A percentile compares a stretch with the other conserved stretches of the same genome.
Conservation (phyloP, 2,797 vertebrate species). For the Dendrocincla fuliginosa region DNA sequence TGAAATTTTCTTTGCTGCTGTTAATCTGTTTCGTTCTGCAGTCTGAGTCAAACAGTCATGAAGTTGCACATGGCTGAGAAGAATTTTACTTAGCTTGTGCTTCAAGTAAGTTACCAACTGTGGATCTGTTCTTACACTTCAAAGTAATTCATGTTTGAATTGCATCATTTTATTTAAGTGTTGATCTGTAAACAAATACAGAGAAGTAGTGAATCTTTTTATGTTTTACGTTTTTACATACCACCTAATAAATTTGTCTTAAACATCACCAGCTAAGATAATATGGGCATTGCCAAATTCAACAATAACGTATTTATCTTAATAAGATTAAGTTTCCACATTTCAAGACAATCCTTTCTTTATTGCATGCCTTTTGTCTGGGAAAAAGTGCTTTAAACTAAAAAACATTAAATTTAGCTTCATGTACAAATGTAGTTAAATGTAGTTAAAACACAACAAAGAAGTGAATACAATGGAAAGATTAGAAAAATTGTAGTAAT, state of each 20-base stretch:
- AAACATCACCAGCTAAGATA: slow-evolving; percentile 7
- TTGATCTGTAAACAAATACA: not conserved
- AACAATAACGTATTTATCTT: not conserved
- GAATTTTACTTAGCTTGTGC: not conserved
- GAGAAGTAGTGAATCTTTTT: not conserved
- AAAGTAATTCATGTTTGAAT: not conserved
- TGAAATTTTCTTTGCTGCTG: not conserved
- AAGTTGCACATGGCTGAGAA: not conserved
- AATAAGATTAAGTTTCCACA: not conserved
- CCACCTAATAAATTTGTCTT: not conserved
- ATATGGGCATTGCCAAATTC: not conserved
- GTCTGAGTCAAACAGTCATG: not conserved
- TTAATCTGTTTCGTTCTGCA: not conserved
- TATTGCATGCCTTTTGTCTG: not conserved
- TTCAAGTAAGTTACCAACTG: not conserved
- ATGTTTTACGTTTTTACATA: not conserved
- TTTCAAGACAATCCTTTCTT: not conserved
- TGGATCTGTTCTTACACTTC: not conserved
- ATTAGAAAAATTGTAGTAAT: not conserved
- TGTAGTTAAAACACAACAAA: not conserved
- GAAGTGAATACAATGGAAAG: not conserved
- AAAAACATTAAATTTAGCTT: not conserved
- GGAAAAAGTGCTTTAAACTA: not conserved
- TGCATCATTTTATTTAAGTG: not conserved
- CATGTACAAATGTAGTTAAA: not conserved